A percentile compares a stretch with the other conserved stretches of the same genome.
phyloP scores from a whole-genome alignment of 2,888 invertebrate genomes.

The Ernsta delagoae region DNA sequence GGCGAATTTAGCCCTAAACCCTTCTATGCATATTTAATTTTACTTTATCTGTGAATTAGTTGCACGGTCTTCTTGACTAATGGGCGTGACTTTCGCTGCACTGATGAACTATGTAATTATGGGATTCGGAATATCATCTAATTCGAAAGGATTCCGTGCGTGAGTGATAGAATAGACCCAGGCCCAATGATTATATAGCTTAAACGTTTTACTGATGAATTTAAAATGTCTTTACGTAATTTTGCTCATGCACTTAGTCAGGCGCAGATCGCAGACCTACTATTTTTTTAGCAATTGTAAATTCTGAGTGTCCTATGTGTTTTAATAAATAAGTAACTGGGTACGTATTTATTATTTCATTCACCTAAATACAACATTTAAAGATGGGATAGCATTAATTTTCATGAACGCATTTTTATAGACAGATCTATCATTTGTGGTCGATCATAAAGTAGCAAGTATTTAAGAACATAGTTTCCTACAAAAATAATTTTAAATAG shows the following conservation, averaged over 20 bases:
- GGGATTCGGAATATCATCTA: constrained; percentile 18
- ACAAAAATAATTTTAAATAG: too few species aligned
- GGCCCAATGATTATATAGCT: background rate
- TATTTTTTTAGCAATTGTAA: too few species aligned
- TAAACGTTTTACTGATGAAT: background rate
- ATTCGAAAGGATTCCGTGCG: constrained; percentile 4
- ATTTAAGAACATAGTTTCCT: too few species aligned
- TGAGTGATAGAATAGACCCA: background rate
- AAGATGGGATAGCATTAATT: too few species aligned
- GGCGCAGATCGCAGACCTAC: too few species aligned
- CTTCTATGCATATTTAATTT: constrained; percentile 54
- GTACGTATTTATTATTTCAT: too few species aligned
- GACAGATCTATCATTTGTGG: too few species aligned
- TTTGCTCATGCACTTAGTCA: background rate
- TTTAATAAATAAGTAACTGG: too few species aligned
- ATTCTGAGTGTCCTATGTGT: too few species aligned
- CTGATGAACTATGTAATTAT: constrained; percentile 35
- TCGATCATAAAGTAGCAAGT: too few species aligned
- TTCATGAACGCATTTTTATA: too few species aligned
- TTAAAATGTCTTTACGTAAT: background rate
- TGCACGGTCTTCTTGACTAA: constrained; percentile 30
- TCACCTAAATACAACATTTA: too few species aligned
- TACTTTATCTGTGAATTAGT: constrained; percentile 29
- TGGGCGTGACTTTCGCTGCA: constrained; percentile 29
- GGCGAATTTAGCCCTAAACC: constrained; percentile 80